A percentile compares a stretch with the other conserved stretches of the same genome.
Evolutionary conservation across 2,797 vertebrate species (phyloP).

Genomic region (Falco berigora): DNA sequence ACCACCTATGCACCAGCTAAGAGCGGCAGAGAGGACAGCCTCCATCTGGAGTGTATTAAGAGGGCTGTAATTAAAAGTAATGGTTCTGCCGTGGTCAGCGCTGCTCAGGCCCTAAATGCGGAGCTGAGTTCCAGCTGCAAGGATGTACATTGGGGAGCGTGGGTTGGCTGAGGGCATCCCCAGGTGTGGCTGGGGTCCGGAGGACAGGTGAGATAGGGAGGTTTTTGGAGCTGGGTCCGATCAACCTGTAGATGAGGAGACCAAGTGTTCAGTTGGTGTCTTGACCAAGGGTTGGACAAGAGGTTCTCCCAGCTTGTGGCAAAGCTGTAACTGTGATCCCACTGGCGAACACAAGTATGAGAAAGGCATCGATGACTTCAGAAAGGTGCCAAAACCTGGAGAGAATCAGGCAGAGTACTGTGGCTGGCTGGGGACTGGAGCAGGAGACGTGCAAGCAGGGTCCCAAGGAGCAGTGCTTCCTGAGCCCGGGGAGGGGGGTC

Average conservation of each 20-base stretch:
- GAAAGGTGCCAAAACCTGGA: neutral
- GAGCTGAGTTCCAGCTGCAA: neutral
- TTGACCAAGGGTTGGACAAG: neutral
- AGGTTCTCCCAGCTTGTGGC: neutral
- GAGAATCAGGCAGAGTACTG: neutral
- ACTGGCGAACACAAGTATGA: fast-evolving
- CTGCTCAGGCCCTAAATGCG: neutral
- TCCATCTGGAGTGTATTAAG: neutral
- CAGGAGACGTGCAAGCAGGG: neutral
- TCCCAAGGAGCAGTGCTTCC: neutral
- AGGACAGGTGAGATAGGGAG: neutral
- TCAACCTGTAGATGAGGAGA: neutral
- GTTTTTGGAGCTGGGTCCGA: neutral
- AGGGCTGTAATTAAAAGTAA: neutral
- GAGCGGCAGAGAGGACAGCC: neutral
- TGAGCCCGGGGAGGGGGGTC: fast-evolving
- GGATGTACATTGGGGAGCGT: fast-evolving
- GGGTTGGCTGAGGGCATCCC: neutral
- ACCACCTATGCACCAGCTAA: neutral
- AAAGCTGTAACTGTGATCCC: neutral
- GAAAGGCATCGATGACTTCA: neutral
- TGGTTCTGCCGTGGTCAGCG: neutral
- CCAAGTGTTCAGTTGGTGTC: neutral
- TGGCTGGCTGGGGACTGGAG: neutral
- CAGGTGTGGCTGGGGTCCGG: neutral